Conservation (phyloP, 1,140 invertebrate genomes). For the Anoplophora glabripennis region DNA sequence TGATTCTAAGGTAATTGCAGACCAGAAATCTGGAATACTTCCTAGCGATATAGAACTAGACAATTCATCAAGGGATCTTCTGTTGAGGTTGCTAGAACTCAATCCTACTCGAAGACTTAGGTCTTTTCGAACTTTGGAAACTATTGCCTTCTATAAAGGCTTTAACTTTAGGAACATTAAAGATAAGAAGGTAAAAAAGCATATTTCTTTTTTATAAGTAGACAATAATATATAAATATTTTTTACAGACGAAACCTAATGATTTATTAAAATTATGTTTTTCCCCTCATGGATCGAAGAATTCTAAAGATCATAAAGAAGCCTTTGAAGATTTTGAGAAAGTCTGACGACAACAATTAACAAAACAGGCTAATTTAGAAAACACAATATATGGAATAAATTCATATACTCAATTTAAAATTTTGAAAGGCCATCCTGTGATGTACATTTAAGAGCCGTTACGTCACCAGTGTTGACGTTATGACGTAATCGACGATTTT, state of each 20-base stretch:
- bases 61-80: conserved; percentile 47
- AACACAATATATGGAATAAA: too few relatives aligned
- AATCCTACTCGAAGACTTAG: conserved; percentile 49
- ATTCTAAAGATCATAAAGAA: not conserved
- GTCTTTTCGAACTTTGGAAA: conserved; percentile 50
- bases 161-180: conserved; percentile 51
- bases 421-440: too few relatives aligned
- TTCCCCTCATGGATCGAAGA: conserved; percentile 2
- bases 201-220: not conserved
- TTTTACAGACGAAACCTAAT: conserved; percentile 2
- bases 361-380: too few relatives aligned
- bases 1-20: not conserved
- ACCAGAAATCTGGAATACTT: conserved; percentile 28
- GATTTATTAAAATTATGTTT: conserved; percentile 5
- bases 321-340: conserved; percentile 2
- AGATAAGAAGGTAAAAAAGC: conserved; percentile 28
- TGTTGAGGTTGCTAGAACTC: conserved; percentile 48
- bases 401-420: too few relatives aligned
- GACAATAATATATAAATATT: too few relatives aligned
- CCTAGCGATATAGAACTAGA: conserved; percentile 37
- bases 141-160: conserved; percentile 53
- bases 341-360: too few relatives aligned
- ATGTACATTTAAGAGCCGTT: too few relatives aligned
- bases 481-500: too few relatives aligned
- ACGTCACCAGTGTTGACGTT: too few relatives aligned